Percentiles rank a stretch among this genome's conserved stretches.
Conservation (phyloP, 2,797 vertebrate species). For the Falco naumanni region DNA sequence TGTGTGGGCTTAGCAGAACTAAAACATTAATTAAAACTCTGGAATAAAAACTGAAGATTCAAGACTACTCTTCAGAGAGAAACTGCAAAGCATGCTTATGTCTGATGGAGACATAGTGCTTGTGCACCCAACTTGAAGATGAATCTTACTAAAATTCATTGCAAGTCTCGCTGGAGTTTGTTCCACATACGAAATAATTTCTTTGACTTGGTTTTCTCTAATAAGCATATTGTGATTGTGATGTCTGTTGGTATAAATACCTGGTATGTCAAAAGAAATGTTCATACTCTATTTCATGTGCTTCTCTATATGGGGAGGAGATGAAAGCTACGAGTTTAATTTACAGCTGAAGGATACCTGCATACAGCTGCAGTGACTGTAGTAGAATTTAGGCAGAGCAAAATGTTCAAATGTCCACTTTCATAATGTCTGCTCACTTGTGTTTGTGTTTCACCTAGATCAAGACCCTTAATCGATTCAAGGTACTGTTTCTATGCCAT, state of each 20-base stretch:
- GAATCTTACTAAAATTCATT: neutral
- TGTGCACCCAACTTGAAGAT: neutral
- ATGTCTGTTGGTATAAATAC: neutral
- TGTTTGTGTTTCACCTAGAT: neutral
- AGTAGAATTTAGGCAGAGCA: neutral
- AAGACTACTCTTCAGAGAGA: neutral
- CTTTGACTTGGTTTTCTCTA: neutral
- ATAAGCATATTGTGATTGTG: neutral
- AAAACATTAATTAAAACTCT: neutral
- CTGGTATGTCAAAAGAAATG: neutral
- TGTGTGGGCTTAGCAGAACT: neutral
- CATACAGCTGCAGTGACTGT: neutral
- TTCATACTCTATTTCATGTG: neutral
- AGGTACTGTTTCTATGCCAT: neutral
- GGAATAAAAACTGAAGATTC: neutral
- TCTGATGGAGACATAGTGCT: neutral
- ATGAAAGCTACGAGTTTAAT: neutral
- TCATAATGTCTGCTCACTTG: neutral
- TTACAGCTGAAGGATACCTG: slow-evolving; percentile 10
- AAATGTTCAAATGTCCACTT: neutral
- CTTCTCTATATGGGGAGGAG: neutral
- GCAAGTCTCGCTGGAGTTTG: neutral
- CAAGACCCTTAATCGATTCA: neutral
- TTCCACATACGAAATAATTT: neutral
- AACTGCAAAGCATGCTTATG: neutral